Evolutionary conservation across 2,888 invertebrate genomes (phyloP).

Genomic region (Xestia ashworthii): DNA sequence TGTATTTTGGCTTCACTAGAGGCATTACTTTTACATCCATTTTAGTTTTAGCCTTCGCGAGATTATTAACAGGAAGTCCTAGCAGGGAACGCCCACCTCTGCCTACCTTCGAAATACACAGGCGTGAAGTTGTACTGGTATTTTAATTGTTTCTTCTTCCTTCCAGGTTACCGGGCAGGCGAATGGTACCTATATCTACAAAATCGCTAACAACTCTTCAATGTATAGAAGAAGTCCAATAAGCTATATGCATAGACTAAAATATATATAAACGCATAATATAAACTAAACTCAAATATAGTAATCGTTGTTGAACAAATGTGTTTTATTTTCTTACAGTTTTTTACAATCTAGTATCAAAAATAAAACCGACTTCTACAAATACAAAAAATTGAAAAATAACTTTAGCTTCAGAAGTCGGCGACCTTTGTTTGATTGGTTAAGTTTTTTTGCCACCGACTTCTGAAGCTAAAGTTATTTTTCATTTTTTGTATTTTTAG

Average conservation of each 20-base stretch:
- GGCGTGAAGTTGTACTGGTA: neutral
- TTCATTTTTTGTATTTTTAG: too few species aligned
- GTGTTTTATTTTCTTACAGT: slow-evolving; percentile 20
- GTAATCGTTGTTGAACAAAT: slow-evolving; percentile 4
- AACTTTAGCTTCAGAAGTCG: too few species aligned
- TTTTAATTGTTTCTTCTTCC: neutral
- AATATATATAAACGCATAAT: neutral
- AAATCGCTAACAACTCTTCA: slow-evolving; percentile 14
- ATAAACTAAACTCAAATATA: neutral
- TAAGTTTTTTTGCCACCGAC: too few species aligned
- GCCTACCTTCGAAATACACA: neutral
- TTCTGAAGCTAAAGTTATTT: too few species aligned
- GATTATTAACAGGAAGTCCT: neutral
- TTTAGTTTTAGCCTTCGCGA: neutral
- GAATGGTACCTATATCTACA: slow-evolving; percentile 44
- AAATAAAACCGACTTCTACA: too few species aligned
- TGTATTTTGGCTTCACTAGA: too few species aligned
- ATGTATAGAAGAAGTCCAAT: neutral
- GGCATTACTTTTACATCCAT: too few species aligned
- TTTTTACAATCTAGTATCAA: neutral
- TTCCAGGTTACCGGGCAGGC: slow-evolving; percentile 36
- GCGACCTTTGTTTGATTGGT: too few species aligned
- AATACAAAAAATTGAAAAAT: too few species aligned
- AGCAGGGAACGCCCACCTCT: neutral
- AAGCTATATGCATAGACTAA: neutral